Base-by-base conservation (phyloP, 2,888 invertebrate genomes). In the Xylota sylvarum region DNA sequence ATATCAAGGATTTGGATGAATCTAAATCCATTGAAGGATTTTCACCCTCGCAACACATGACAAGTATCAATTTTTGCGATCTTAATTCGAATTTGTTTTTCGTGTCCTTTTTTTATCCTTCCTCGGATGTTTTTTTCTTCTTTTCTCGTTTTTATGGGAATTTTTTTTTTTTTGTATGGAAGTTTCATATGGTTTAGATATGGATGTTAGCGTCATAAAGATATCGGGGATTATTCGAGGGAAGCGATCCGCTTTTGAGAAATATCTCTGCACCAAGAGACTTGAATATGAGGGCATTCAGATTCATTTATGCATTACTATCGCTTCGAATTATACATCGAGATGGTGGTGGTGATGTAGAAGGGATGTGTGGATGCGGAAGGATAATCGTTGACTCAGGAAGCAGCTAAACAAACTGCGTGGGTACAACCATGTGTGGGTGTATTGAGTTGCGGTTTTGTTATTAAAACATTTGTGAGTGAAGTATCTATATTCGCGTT, bases 31-130 rank as follows among this genome's bases (percentile, higher is more conserved):
- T 83, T 83, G 58, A 83, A 55, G 78, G 83, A 83, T 78, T 78
- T 72, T 67, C 83, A 83, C 65, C 78, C 72, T 72, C 50, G 58
- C 70, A 74, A 78, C 78, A 83, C 83, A 78, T 83, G 82, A 83
- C 72, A 58, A 83, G 72, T 83, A 83, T 83, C 83, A 78, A 72
- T 72, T 78, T 83, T 83, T 83, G 72, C 50, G 78, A 83, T 83
- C 83, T 83, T 83, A 83, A 83, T 83, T 83, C 65, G 83, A 83
- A 78, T 83, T 83, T 83, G 77, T 78, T 83, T 78, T 67, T 83
- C 52, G 40, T 78, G 72, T 83, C 65, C 64, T 67, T 58, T 37
- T 23, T 65, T 83, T 72, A 58, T 77, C 50, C 82, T 40, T 70
- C 37, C 37, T 58, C 0, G 4, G 52, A 32, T 19, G 50, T 52